phyloP scores from a whole-genome alignment of 2,888 invertebrate genomes.

The Drosophila anomelani region DNA sequence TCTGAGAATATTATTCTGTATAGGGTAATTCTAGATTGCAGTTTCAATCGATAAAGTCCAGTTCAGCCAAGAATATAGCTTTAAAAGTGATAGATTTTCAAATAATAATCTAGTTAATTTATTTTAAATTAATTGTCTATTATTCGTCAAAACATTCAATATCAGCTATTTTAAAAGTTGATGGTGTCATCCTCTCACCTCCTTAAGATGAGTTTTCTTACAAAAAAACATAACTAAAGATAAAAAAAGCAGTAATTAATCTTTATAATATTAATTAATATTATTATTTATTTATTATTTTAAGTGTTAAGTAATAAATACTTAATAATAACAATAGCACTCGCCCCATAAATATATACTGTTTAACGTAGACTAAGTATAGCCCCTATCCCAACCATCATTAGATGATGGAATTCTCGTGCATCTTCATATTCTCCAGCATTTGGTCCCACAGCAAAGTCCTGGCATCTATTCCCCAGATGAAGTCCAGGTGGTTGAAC shows the following conservation, averaged over 20 bases:
- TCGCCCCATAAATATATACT: constrained; percentile 50
- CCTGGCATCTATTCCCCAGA: constrained; percentile 88
- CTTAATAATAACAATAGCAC: constrained; percentile 5
- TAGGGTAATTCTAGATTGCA: background rate
- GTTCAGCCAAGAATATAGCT: too few relatives aligned
- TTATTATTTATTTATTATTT: background rate
- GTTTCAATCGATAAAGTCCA: background rate
- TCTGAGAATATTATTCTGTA: too few relatives aligned
- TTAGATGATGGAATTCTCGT: constrained; percentile 61
- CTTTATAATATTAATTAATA: background rate
- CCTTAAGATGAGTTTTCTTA: background rate
- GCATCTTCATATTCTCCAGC: constrained; percentile 85
- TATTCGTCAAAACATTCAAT: too few relatives aligned
- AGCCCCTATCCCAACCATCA: background rate
- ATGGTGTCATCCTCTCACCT: too few relatives aligned
- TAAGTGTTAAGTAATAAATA: constrained; percentile 28
- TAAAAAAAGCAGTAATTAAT: too few relatives aligned
- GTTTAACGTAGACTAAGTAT: constrained; percentile 24
- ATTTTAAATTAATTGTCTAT: too few relatives aligned
- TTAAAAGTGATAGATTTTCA: too few relatives aligned
- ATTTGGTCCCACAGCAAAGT: constrained; percentile 87
- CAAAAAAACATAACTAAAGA: background rate
- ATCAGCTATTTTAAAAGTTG: too few relatives aligned
- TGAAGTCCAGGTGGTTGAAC: constrained; percentile 90
- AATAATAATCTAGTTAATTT: too few relatives aligned